phyloP scores from a whole-genome alignment of 2,113 vertebrate genomes.

The Carlito syrichta region DNA sequence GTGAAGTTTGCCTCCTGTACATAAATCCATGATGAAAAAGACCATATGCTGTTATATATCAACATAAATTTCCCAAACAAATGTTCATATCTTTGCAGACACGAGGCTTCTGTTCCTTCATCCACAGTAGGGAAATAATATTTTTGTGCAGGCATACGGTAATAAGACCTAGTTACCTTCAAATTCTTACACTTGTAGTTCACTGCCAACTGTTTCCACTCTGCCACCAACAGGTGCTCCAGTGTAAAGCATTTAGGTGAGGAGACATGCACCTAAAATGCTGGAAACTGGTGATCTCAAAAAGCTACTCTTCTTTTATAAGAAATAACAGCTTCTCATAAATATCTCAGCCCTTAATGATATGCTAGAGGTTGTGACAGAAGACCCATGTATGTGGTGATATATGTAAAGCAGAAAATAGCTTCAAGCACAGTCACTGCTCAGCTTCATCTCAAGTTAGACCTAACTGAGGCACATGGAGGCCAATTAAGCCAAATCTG shows the following conservation, averaged over 20 bases:
- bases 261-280: conserved; percentile 36
- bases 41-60: conserved; percentile 82
- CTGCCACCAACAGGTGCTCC: conserved; percentile 64
- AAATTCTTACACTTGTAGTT: conserved; percentile 62
- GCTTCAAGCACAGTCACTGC: not conserved
- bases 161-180: conserved; percentile 73
- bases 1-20: conserved; percentile 86
- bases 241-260: conserved; percentile 11
- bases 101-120: conserved; percentile 79
- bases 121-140: conserved; percentile 77
- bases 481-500: not conserved
- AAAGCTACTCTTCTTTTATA: conserved; percentile 4
- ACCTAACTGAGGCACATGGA: not conserved
- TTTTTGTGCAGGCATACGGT: conserved; percentile 75
- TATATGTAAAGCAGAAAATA: conserved; percentile 25
- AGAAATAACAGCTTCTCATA: conserved; percentile 67
- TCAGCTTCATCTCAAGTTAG: not conserved
- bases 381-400: not conserved
- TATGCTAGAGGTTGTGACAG: conserved; percentile 4
- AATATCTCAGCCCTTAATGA: conserved; percentile 44
- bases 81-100: conserved; percentile 81
- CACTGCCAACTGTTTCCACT: conserved; percentile 64
- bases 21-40: conserved; percentile 75
- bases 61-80: conserved; percentile 82
- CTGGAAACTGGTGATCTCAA: not conserved